Conservation (phyloP, 2,797 vertebrate species). For the Botia kubotai region DNA sequence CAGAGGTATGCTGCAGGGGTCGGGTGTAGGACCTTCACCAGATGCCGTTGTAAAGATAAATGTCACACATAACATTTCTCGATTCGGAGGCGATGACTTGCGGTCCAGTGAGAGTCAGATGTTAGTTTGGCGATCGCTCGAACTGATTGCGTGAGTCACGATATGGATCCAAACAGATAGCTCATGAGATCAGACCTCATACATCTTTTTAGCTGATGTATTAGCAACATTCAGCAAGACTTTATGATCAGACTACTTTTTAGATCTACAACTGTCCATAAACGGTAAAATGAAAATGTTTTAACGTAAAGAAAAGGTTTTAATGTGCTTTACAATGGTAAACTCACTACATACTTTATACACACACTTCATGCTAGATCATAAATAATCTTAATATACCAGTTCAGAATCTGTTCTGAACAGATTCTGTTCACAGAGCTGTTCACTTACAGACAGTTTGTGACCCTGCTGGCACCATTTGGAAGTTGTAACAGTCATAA, state of each 20-base stretch:
- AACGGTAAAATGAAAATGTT: too few species aligned
- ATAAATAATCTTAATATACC: too few species aligned
- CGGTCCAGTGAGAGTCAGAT: conserved; percentile 9
- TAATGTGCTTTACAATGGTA: too few species aligned
- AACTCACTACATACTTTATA: too few species aligned
- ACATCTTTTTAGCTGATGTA: not conserved
- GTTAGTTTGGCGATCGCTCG: not conserved
- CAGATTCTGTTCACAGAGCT: too few species aligned
- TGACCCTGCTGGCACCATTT: not conserved
- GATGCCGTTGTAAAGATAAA: not conserved
- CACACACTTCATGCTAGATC: too few species aligned
- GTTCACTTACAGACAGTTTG: conserved; percentile 2
- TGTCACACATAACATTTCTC: not conserved
- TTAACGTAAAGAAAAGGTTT: too few species aligned
- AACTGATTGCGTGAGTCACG: not conserved
- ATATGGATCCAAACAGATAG: not conserved
- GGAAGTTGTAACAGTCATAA: not conserved
- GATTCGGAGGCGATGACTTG: not conserved
- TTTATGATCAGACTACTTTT: not conserved
- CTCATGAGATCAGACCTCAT: not conserved
- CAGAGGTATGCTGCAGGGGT: conserved; percentile 80
- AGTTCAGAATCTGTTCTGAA: too few species aligned
- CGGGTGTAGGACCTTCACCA: not conserved
- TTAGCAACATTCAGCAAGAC: not conserved
- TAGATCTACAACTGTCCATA: not conserved